Percentiles rank a stretch among this genome's conserved stretches.
Evolutionary conservation across 2,888 invertebrate species (phyloP).

Genomic region (Apamea sordens): DNA sequence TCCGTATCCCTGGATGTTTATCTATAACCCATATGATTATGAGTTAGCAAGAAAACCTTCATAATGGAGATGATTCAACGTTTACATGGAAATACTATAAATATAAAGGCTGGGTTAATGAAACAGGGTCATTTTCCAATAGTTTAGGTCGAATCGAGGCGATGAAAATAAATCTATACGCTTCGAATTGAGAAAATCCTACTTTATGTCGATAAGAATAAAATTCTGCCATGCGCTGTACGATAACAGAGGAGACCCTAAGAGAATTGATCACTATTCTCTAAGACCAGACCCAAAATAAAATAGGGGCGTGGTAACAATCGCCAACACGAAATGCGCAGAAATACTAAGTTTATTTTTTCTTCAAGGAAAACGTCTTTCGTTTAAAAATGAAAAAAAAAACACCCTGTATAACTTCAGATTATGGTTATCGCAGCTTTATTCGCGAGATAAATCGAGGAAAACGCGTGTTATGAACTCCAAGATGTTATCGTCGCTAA

Average conservation of each 20-base stretch:
- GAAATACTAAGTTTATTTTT: neutral
- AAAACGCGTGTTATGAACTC: slow-evolving; percentile 33
- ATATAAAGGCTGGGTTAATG: neutral
- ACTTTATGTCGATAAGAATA: neutral
- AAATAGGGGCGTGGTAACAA: neutral
- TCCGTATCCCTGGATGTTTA: slow-evolving; percentile 33
- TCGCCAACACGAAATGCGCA: neutral
- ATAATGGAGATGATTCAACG: slow-evolving; percentile 33
- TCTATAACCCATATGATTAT: slow-evolving; percentile 34
- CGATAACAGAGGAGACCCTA: neutral
- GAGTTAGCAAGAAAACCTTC: slow-evolving; percentile 43
- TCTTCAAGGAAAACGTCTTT: neutral
- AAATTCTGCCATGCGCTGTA: neutral
- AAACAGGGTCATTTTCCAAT: neutral
- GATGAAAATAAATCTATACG: neutral
- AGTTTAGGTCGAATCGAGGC: neutral
- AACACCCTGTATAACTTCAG: neutral
- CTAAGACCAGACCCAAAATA: neutral
- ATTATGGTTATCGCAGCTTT: slow-evolving; percentile 28
- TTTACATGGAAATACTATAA: slow-evolving; percentile 9
- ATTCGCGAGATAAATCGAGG: slow-evolving; percentile 24
- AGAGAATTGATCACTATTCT: neutral
- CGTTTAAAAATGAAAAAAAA: neutral
- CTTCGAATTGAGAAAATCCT: neutral
- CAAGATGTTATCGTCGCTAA: slow-evolving; percentile 27